A percentile compares a stretch with the other conserved stretches of the same genome.
These are phyloP conservation scores for Sapajus apella DNA, from an alignment of 2,113 vertebrate species.

Conservation along the genomic window DNA sequence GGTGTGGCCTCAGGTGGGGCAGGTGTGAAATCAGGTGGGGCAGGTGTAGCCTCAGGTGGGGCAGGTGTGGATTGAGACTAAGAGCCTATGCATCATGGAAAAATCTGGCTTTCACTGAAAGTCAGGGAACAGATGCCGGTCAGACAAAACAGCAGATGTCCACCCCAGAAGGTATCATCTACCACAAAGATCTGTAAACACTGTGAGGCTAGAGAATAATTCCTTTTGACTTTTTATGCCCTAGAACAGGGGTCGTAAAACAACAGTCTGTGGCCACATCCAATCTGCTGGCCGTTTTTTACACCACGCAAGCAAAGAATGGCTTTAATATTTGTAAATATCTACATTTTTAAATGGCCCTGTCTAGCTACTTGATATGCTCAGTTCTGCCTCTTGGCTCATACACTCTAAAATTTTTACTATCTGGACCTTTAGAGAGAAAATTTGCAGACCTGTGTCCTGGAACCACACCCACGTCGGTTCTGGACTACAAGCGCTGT, in stretches of 20 bases:
- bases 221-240: background rate
- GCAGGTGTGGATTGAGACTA: background rate
- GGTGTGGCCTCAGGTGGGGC: rapidly evolving
- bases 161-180: background rate
- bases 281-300: background rate
- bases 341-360: background rate
- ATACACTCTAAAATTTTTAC: background rate
- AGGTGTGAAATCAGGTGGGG: background rate
- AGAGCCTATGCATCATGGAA: background rate
- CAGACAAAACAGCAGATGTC: background rate
- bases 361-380: rapidly evolving
- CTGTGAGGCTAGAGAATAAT: too few species aligned
- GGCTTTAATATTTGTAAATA: background rate
- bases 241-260: background rate
- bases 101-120: background rate
- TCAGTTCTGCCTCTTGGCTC: background rate
- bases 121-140: background rate
- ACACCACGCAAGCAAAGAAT: rapidly evolving
- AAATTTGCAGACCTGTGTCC: background rate
- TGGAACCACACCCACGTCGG: too few species aligned
- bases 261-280: background rate
- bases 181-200: too few species aligned
- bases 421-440: background rate
- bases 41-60: rapidly evolving
- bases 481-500: background rate